Percentiles rank a stretch among this genome's conserved stretches.
phyloP scores from a whole-genome alignment of 2,888 invertebrate genomes.

The Rhagonycha lutea region DNA sequence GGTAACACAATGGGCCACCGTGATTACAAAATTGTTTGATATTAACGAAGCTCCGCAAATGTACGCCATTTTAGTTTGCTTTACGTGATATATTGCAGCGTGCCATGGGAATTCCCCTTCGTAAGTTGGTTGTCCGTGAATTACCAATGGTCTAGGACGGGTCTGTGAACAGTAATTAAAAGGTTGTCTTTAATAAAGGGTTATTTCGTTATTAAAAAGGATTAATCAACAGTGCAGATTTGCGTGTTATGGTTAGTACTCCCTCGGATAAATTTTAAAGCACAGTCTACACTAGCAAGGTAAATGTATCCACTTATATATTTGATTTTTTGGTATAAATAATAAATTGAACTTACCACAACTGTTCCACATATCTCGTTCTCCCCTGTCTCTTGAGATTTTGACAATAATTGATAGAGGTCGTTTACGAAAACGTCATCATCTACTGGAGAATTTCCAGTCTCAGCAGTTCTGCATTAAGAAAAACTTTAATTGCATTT shows the following conservation, averaged over 20 bases:
- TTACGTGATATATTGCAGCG: slow-evolving; percentile 64
- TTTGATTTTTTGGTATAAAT: no score
- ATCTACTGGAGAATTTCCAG: slow-evolving; percentile 32
- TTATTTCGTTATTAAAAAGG: no score
- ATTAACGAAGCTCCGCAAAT: slow-evolving; percentile 50
- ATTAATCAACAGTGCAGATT: no score
- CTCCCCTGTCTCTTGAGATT: no score
- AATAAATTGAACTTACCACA: slow-evolving; percentile 1
- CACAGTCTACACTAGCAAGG: background rate
- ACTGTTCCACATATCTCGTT: background rate
- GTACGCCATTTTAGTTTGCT: slow-evolving; percentile 47
- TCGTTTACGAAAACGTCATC: slow-evolving; percentile 42
- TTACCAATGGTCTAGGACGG: slow-evolving; percentile 61
- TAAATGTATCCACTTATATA: no score
- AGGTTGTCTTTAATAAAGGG: no score
- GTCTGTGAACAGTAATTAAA: slow-evolving; percentile 33
- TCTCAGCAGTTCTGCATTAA: no score
- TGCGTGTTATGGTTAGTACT: no score
- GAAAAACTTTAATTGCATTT: no score
- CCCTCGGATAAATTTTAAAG: no score
- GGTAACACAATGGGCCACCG: slow-evolving; percentile 51
- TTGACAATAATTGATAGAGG: background rate
- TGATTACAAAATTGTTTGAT: slow-evolving; percentile 43
- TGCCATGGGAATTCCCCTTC: slow-evolving; percentile 74
- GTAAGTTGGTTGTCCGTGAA: slow-evolving; percentile 61